Conservation (phyloP, 2,888 invertebrate species). For the Drosophila anomalata region DNA sequence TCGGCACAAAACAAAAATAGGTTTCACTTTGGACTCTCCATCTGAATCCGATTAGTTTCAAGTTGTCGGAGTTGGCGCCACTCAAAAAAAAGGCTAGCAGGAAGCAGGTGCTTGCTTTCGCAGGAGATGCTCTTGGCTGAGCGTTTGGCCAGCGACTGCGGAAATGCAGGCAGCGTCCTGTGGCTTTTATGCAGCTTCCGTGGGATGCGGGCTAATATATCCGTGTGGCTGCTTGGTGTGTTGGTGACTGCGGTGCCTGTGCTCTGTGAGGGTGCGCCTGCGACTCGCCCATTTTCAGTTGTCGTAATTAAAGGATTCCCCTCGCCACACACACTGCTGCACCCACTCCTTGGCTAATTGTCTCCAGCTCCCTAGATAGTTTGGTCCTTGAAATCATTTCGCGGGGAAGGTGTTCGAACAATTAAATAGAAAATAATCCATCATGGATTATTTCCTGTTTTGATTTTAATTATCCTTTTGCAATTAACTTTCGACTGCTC, state of each 20-base stretch:
- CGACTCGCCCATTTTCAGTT: constrained; percentile 41
- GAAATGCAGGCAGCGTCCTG: constrained; percentile 60
- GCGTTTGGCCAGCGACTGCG: constrained; percentile 75
- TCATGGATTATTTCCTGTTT: background rate
- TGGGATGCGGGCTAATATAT: constrained; percentile 47
- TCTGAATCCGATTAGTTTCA: constrained; percentile 8
- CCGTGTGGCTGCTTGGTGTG: constrained; percentile 5
- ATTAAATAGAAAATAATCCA: background rate
- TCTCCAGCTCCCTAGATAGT: background rate
- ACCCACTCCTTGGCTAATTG: background rate
- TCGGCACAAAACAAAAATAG: constrained; percentile 19
- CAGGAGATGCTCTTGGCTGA: constrained; percentile 51
- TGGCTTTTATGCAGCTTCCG: constrained; percentile 69
- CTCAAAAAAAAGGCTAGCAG: constrained; percentile 16
- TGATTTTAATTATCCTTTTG: background rate
- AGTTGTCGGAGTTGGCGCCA: constrained; percentile 25
- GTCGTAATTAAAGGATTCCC: constrained; percentile 27
- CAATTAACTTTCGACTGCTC: background rate
- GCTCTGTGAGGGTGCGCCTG: constrained; percentile 53
- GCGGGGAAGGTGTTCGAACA: background rate
- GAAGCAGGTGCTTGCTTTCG: constrained; percentile 1
- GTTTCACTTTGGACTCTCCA: background rate
- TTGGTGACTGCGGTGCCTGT: constrained; percentile 9
- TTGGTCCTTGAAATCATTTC: background rate
- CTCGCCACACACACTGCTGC: background rate